A percentile compares a stretch with the other conserved stretches of the same genome.
phyloP scores from a whole-genome alignment of 2,888 invertebrate genomes.

The Orthonevra nobilis region DNA sequence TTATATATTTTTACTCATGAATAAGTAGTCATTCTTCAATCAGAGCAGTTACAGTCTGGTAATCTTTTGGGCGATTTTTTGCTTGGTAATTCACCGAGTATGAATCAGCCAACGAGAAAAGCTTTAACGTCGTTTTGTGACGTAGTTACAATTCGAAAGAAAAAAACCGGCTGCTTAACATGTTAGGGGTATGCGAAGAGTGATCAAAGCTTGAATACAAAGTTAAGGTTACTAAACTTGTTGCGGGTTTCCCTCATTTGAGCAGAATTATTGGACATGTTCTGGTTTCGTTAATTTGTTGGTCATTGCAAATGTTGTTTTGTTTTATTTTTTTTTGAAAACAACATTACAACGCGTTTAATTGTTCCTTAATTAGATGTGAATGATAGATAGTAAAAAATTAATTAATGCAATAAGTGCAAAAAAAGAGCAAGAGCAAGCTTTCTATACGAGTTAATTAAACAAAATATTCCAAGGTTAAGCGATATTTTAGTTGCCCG shows the following conservation, averaged over 20 bases:
- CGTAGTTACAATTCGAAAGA: conserved; percentile 1
- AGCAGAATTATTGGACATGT: conserved; percentile 19
- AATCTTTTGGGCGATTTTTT: not conserved
- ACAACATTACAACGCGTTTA: too few species aligned
- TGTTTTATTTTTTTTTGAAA: not conserved
- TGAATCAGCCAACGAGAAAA: conserved; percentile 25
- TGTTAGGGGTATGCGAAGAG: not conserved
- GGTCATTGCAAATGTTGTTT: conserved; percentile 41
- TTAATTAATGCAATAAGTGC: too few species aligned
- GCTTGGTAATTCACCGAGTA: not conserved
- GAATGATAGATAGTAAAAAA: too few species aligned
- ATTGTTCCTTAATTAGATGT: too few species aligned
- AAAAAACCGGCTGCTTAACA: not conserved
- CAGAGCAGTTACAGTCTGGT: not conserved
- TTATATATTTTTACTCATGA: too few species aligned
- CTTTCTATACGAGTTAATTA: too few species aligned
- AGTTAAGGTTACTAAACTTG: conserved; percentile 17
- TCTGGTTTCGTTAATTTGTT: conserved; percentile 20
- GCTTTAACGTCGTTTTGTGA: conserved; percentile 16
- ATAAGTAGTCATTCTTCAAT: too few species aligned
- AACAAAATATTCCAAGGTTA: too few species aligned
- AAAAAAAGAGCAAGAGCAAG: too few species aligned
- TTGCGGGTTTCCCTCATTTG: conserved; percentile 30
- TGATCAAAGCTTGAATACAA: too few species aligned
- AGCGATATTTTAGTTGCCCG: too few species aligned